Evolutionary conservation across 2,888 invertebrate species (phyloP).

Genomic region (Ptychoptera albimana): DNA sequence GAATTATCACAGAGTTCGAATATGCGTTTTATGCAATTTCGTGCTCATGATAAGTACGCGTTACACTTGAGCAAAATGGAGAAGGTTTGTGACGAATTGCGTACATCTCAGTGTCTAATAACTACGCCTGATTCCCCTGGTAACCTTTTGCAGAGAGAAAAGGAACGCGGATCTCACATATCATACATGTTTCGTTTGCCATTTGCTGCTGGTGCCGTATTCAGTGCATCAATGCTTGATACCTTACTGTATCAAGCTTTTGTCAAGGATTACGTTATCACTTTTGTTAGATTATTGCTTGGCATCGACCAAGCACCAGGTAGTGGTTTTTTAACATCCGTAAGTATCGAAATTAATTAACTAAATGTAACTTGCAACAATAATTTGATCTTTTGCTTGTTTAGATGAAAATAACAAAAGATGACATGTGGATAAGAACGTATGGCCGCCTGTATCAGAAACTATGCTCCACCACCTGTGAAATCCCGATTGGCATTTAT

Average conservation of each 20-base stretch:
- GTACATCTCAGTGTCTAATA: too few species aligned
- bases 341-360: conserved; percentile 34
- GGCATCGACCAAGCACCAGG: conserved; percentile 97
- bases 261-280: conserved; percentile 96
- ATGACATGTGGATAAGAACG: conserved; percentile 97
- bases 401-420: conserved; percentile 91
- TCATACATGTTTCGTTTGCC: conserved; percentile 98
- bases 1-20: conserved; percentile 95
- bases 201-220: conserved; percentile 95
- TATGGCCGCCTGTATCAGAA: conserved; percentile 97
- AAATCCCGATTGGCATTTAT: conserved; percentile 97
- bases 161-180: conserved; percentile 93
- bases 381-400: too few species aligned
- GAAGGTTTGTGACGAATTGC: conserved; percentile 43
- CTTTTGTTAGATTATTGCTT: conserved; percentile 82
- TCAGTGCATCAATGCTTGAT: conserved; percentile 97
- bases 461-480: conserved; percentile 92
- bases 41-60: conserved; percentile 93
- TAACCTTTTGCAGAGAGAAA: conserved; percentile 63
- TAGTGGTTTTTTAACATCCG: conserved; percentile 92
- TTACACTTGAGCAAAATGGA: conserved; percentile 96
- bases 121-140: too few species aligned
- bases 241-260: conserved; percentile 93
- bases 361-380: too few species aligned
- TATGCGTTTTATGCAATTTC: conserved; percentile 99